These are phyloP conservation scores for Camelus dromedarius DNA, from an alignment of 2,113 vertebrate genomes.

Conservation along the genomic window DNA sequence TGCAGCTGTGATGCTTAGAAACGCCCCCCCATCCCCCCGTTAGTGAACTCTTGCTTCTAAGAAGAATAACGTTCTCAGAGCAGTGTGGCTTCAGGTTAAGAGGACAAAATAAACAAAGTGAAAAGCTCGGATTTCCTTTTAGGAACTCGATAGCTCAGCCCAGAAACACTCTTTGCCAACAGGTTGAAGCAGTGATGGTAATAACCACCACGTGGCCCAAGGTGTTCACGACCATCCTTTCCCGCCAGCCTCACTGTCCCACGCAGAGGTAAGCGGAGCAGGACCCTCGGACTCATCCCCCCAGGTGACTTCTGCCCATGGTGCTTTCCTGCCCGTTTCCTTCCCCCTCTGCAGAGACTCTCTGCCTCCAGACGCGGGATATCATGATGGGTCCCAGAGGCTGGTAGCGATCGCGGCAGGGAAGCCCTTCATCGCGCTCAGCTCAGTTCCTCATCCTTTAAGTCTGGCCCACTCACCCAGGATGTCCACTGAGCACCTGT, in stretches of 20 bases:
- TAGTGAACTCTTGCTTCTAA: neutral
- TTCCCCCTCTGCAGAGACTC: no score
- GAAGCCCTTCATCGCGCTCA: neutral
- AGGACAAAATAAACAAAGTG: neutral
- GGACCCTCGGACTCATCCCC: neutral
- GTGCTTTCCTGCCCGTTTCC: neutral
- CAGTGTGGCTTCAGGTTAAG: neutral
- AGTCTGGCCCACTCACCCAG: no score
- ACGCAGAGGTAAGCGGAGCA: fast-evolving
- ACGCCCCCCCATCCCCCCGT: fast-evolving
- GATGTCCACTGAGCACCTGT: neutral
- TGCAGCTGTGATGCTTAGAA: neutral
- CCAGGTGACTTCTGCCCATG: no score
- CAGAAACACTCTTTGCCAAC: fast-evolving
- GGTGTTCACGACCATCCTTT: fast-evolving
- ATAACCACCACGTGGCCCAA: fast-evolving
- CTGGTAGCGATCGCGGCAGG: fast-evolving
- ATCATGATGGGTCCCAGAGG: no score
- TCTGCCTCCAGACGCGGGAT: neutral
- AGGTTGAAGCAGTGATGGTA: fast-evolving
- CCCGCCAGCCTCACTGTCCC: fast-evolving
- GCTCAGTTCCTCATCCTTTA: neutral
- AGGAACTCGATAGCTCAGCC: fast-evolving
- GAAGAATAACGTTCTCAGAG: neutral
- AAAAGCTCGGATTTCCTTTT: neutral